Percentiles rank a stretch among this genome's conserved stretches.
Conservation (phyloP, 2,113 vertebrate species). For the Octodon degus region DNA sequence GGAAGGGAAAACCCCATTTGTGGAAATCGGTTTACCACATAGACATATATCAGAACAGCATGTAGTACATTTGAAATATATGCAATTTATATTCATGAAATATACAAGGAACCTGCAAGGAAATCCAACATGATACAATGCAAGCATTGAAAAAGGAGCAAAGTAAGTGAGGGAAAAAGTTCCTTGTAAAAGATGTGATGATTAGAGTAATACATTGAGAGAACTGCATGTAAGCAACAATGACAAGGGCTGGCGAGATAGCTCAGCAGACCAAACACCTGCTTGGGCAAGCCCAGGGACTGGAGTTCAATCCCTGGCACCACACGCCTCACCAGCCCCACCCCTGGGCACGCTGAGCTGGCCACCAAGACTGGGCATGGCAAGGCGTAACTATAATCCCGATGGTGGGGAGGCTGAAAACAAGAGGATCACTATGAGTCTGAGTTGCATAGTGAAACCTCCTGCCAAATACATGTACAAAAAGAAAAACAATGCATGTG, state of each 20-base stretch:
- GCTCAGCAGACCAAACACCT: no score
- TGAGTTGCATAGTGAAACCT: no score
- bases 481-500: background rate
- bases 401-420: no score
- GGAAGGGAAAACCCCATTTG: background rate
- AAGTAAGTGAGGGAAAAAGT: background rate
- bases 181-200: background rate
- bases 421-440: no score
- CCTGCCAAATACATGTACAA: no score
- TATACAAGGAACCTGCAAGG: background rate
- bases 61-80: background rate
- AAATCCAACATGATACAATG: background rate
- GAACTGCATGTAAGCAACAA: background rate
- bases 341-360: no score
- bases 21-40: background rate
- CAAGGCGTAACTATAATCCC: no score
- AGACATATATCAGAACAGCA: background rate
- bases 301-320: no score
- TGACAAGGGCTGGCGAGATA: no score
- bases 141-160: background rate
- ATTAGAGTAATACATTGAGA: background rate
- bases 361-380: no score
- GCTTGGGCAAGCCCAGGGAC: no score
- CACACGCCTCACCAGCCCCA: no score
- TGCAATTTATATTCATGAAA: background rate